A percentile compares a stretch with the other conserved stretches of the same genome.
phyloP scores from a whole-genome alignment of 2,113 vertebrate genomes.

The Syngnathoides biaculeatus region DNA sequence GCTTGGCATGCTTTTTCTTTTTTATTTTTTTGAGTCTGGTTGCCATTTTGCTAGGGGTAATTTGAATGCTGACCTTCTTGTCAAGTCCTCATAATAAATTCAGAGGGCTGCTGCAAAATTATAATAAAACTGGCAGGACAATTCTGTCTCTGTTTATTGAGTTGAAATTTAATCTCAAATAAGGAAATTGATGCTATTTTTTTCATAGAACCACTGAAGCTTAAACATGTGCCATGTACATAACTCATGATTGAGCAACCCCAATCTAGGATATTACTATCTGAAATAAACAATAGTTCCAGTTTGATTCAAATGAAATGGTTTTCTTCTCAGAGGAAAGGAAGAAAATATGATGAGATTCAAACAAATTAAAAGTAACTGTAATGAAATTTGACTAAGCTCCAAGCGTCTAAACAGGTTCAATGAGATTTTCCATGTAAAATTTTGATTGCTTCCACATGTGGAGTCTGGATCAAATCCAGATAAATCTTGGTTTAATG shows the following conservation, averaged over 20 bases:
- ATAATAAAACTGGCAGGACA: neutral
- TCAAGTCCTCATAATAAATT: conserved; percentile 59
- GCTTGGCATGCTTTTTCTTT: conserved; percentile 54
- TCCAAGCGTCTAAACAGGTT: neutral
- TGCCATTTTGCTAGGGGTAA: conserved; percentile 61
- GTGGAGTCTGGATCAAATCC: neutral
- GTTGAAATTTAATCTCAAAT: neutral
- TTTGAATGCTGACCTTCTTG: conserved; percentile 69
- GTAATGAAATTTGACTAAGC: neutral
- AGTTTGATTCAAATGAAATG: neutral
- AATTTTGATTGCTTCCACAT: conserved; percentile 5
- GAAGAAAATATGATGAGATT: neutral
- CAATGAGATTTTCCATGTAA: neutral
- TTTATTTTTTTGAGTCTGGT: conserved; percentile 53
- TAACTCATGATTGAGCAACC: neutral
- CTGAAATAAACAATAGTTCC: neutral
- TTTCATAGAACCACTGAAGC: neutral
- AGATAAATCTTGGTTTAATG: neutral
- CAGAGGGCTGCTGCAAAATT: conserved; percentile 9
- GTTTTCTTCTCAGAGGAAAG: neutral
- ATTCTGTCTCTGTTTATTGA: conserved; percentile 4
- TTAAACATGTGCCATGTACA: neutral
- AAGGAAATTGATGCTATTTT: neutral
- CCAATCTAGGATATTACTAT: neutral
- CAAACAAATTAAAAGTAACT: neutral